Evolutionary conservation across 2,797 vertebrate species (phyloP).

Genomic region (Neosalanx taihuensis): DNA sequence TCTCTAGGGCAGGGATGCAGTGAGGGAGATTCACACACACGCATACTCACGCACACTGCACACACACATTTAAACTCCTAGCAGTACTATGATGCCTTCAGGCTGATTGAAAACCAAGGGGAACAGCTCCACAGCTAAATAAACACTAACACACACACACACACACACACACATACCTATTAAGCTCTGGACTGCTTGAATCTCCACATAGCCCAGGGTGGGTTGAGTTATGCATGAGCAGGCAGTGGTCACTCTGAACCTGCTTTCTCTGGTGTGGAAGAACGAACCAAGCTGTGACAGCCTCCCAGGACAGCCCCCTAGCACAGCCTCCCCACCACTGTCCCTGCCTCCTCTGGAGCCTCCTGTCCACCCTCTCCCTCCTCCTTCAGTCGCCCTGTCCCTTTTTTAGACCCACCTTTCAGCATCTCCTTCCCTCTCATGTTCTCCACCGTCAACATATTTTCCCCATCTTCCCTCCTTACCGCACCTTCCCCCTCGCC

Average conservation of each 20-base stretch:
- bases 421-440: not conserved
- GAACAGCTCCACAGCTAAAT: conserved; percentile 18
- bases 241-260: not conserved
- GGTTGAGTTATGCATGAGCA: conserved; percentile 11
- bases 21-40: not conserved
- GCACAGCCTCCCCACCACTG: not conserved
- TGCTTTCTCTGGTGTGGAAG: conserved; percentile 6
- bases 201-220: not conserved
- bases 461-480: not conserved
- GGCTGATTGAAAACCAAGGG: not conserved
- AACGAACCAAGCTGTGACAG: not conserved
- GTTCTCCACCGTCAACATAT: not conserved
- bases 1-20: conserved; percentile 11
- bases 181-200: not conserved
- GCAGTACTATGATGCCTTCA: conserved; percentile 1
- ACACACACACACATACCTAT: not conserved
- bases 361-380: not conserved
- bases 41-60: not conserved
- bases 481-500: too few species aligned
- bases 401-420: not conserved
- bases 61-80: not conserved
- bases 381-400: not conserved
- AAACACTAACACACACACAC: not conserved
- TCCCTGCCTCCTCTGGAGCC: not conserved
- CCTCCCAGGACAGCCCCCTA: not conserved